Evolutionary conservation across 2,113 vertebrate species (phyloP), one percentile per base, ranked within the genome.

Genomic region (Thalassoma bifasciatum): DNA sequence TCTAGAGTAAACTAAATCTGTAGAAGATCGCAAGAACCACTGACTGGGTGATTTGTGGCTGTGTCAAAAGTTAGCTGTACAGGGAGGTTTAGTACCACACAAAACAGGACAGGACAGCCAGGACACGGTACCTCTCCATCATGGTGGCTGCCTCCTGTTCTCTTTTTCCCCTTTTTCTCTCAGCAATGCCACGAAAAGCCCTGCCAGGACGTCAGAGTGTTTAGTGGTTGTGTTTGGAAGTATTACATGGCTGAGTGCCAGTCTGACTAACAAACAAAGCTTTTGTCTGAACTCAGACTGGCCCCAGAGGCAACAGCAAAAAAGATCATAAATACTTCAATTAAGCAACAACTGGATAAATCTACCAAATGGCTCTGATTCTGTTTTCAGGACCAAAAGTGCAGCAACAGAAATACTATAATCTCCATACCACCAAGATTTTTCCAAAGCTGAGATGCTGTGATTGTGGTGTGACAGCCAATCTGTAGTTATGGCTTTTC

Each of bases 171-270:
- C 97, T 96, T 92, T 99, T 99, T 96, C 93, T 96, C 91, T 99
- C 97, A 86, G 96, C 96, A 95, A 95, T 96, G 93, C 97, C 96
- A 82, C 96, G 97, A 94, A 99, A 98, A 58, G 95, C 97, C 96
- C 97, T 98, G 96, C 93, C 95, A 92, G 96, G 96, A 96, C 90
- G 90, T 92, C 83, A 93, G 76, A 94, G 63, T 62, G 34, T 93
- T 88, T 89, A 77, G 79, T 60, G 49, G 51, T 66, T 82, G 63
- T 56, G 47, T 66, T 50, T 49, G 22, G 40, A 64, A 34, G 42
- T 51, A 19, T 38, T 47, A 66, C 50, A 26, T 1, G 8, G 47
- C 61, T 75, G 34, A 64, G 52, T 51, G 38, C 34, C 16, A 3
- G 58, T 57, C 59, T 24, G 72, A 26, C 63, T 59, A 56, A 51